phyloP scores from a whole-genome alignment of 2,797 vertebrate species.

The Tolypeutes matacus region DNA sequence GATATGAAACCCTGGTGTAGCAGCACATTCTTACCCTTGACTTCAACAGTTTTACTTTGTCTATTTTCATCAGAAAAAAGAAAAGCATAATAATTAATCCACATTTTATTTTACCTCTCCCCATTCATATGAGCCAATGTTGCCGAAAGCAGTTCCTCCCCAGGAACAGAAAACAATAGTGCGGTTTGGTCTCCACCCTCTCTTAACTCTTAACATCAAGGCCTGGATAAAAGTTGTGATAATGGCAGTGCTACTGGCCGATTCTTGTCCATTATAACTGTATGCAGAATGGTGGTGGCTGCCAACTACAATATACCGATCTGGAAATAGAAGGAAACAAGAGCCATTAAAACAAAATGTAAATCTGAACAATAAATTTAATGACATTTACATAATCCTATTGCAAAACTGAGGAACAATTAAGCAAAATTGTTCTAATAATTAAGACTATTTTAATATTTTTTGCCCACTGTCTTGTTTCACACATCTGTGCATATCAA shows the following conservation, averaged over 20 bases:
- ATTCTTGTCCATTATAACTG: constrained; percentile 86
- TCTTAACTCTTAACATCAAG: constrained; percentile 90
- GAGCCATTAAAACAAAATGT: constrained; percentile 60
- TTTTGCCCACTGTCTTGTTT: constrained; percentile 57
- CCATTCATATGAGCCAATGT: constrained; percentile 96
- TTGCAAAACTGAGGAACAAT: constrained; percentile 52
- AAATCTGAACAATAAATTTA: constrained; percentile 61
- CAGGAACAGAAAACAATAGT: constrained; percentile 95
- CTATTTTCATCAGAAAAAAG: neutral
- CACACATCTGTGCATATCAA: constrained; percentile 72
- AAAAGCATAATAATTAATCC: neutral
- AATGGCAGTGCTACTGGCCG: constrained; percentile 92
- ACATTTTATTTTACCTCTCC: constrained; percentile 92
- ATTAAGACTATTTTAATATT: constrained; percentile 72
- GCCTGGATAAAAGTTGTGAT: constrained; percentile 93
- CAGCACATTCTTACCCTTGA: neutral
- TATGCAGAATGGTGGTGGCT: constrained; percentile 90
- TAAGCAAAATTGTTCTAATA: constrained; percentile 76
- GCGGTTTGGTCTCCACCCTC: constrained; percentile 93
- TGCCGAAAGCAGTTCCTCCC: constrained; percentile 93
- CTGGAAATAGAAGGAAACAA: constrained; percentile 86
- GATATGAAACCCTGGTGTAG: neutral
- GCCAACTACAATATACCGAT: constrained; percentile 94
- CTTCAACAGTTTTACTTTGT: neutral
- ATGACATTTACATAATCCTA: constrained; percentile 75